Conservation (phyloP, 2,888 invertebrate genomes). For the Dryococelus australis region DNA sequence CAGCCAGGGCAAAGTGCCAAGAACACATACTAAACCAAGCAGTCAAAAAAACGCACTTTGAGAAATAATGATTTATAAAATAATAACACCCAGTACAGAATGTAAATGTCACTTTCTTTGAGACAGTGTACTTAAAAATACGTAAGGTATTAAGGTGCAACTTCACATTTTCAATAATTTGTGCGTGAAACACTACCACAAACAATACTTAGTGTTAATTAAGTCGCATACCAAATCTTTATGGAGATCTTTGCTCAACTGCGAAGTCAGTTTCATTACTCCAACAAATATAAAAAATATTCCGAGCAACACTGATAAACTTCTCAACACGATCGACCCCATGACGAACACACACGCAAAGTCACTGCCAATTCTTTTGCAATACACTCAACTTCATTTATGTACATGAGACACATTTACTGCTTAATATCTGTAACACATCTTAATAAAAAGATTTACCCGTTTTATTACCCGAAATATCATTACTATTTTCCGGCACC, state of each 20-base stretch:
- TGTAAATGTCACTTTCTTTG: no score
- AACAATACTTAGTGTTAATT: conserved; percentile 27
- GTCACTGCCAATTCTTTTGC: neutral
- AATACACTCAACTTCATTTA: neutral
- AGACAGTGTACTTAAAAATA: no score
- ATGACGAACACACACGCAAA: conserved; percentile 52
- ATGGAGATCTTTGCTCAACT: conserved; percentile 92
- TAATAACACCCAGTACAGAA: no score
- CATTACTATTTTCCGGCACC: neutral
- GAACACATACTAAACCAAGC: neutral
- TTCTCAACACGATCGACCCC: conserved; percentile 85
- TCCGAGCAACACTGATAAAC: conserved; percentile 89
- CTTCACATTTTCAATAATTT: no score
- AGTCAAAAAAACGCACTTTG: no score
- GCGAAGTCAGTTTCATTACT: conserved; percentile 88
- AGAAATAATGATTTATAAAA: no score
- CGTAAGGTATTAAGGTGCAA: no score
- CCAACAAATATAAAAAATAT: conserved; percentile 96
- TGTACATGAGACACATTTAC: neutral
- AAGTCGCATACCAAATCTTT: conserved; percentile 86
- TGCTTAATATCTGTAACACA: neutral
- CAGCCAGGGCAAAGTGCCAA: conserved; percentile 42
- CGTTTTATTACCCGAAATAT: neutral
- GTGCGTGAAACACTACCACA: no score
- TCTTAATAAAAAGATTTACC: neutral